phyloP scores from a whole-genome alignment of 2,888 invertebrate species.

The Marronus borbonicus region DNA sequence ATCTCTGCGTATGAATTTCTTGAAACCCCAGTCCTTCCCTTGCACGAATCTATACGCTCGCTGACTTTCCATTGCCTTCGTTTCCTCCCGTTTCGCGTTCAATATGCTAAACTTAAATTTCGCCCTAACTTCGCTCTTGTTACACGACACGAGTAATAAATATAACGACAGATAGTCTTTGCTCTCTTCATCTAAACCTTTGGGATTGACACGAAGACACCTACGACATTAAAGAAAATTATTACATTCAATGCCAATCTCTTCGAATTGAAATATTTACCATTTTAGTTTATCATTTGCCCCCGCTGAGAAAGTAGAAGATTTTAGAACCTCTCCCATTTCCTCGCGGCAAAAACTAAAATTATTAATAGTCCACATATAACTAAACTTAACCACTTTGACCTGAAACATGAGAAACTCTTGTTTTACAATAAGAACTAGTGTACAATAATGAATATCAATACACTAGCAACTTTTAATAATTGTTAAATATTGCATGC shows the following conservation, averaged over 20 bases:
- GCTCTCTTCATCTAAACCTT: constrained; percentile 99
- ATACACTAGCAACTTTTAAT: constrained; percentile 7
- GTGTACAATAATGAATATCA: neutral
- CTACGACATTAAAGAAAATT: constrained; percentile 67
- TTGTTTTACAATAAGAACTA: constrained; percentile 31
- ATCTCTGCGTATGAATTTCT: constrained; percentile 99
- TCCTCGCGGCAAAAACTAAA: constrained; percentile 99
- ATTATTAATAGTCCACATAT: constrained; percentile 99
- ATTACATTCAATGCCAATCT: neutral
- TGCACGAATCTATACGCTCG: constrained; percentile 99
- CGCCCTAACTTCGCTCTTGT: constrained; percentile 99
- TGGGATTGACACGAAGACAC: constrained; percentile 99
- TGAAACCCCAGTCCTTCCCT: constrained; percentile 99
- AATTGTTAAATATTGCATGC: neutral
- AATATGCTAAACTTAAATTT: constrained; percentile 99
- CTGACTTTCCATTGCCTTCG: constrained; percentile 98
- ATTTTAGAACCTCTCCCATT: constrained; percentile 99
- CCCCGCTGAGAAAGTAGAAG: constrained; percentile 99
- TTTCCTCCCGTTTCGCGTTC: constrained; percentile 99
- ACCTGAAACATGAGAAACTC: constrained; percentile 77
- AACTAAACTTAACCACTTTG: constrained; percentile 99
- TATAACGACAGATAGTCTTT: constrained; percentile 99
- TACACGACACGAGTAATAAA: constrained; percentile 98
- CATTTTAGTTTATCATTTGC: constrained; percentile 99
- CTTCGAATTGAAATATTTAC: constrained; percentile 70